A percentile compares a stretch with the other conserved stretches of the same genome.
phyloP scores from a whole-genome alignment of 2,113 vertebrate species.

The Forbesichthys agassizii region DNA sequence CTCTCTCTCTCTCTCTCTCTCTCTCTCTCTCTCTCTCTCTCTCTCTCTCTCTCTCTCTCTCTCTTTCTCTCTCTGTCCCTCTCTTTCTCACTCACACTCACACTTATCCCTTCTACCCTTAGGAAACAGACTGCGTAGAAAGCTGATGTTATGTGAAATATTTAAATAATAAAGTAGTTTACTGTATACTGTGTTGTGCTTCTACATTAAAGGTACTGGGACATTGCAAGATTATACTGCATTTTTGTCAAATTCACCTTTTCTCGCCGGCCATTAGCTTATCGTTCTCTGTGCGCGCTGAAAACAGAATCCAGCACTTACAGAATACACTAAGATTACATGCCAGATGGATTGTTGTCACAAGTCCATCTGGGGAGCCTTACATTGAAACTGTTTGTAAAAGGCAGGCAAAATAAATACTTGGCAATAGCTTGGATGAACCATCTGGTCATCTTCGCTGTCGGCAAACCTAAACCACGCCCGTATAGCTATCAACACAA shows the following conservation, averaged over 20 bases:
- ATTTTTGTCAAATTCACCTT: too few species aligned
- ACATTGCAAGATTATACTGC: too few species aligned
- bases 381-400: too few species aligned
- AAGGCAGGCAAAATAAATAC: too few species aligned
- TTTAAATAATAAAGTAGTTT: background rate
- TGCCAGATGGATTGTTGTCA: too few species aligned
- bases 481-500: too few species aligned
- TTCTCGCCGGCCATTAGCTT: background rate
- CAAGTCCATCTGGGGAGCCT: too few species aligned
- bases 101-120: conserved; percentile 17
- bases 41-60: background rate
- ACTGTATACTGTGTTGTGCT: conserved; percentile 10
- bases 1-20: background rate
- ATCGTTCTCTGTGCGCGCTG: background rate
- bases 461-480: too few species aligned
- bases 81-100: background rate
- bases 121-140: conserved; percentile 41
- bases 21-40: background rate
- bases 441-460: too few species aligned
- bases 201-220: conserved; percentile 9
- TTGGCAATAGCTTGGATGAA: too few species aligned
- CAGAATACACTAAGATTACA: too few species aligned
- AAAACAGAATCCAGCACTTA: too few species aligned
- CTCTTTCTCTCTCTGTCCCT: background rate
- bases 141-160: conserved; percentile 26